Percentiles rank a stretch among this genome's conserved stretches.
Conservation (phyloP, 2,888 invertebrate genomes). For the Dasypolia templi region DNA sequence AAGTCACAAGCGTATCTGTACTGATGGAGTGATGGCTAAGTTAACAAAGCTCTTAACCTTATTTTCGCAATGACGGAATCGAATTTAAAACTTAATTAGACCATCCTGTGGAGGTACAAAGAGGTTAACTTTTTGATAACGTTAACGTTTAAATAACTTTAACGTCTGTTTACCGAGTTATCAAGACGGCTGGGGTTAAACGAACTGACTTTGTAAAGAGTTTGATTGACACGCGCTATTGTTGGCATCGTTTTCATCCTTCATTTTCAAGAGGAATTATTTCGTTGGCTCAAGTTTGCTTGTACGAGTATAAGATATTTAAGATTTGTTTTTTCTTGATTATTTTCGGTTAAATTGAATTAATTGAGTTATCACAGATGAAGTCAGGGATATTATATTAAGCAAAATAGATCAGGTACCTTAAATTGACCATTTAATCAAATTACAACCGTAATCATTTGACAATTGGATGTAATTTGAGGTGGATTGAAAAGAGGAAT, state of each 20-base stretch:
- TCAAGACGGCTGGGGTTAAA: neutral
- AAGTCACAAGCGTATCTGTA: constrained; percentile 9
- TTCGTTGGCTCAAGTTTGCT: too few species aligned
- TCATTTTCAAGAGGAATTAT: too few species aligned
- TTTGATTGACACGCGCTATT: neutral
- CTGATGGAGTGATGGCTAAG: constrained; percentile 1
- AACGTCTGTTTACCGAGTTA: constrained; percentile 8
- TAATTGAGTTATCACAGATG: too few species aligned
- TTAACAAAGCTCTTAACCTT: constrained; percentile 37
- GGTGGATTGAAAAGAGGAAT: too few species aligned
- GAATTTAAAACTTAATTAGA: constrained; percentile 38
- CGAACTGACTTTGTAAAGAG: neutral
- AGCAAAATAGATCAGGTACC: too few species aligned
- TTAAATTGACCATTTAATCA: too few species aligned
- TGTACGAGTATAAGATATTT: too few species aligned
- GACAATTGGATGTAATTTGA: too few species aligned
- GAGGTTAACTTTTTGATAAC: constrained; percentile 18
- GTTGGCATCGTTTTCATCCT: neutral
- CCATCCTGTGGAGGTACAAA: constrained; percentile 31
- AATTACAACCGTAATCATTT: too few species aligned
- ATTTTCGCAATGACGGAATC: constrained; percentile 29
- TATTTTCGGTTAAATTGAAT: too few species aligned
- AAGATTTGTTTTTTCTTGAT: too few species aligned
- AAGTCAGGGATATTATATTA: too few species aligned
- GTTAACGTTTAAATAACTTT: constrained; percentile 13